A percentile compares a stretch with the other conserved stretches of the same genome.
Evolutionary conservation across 1,140 invertebrate genomes (phyloP).

Genomic region (Magallana ariakensis): DNA sequence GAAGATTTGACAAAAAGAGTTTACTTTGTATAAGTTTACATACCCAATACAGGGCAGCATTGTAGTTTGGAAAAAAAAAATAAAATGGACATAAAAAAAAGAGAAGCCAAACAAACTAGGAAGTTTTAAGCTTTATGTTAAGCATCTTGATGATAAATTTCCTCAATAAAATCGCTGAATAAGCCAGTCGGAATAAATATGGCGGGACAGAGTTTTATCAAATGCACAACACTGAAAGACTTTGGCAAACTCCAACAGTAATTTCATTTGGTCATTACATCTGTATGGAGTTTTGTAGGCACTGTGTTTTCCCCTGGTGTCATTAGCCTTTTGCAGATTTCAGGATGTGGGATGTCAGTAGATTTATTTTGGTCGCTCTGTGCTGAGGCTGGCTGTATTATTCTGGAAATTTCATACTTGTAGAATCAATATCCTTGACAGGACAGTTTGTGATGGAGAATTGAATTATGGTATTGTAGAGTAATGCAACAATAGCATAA

Average conservation of each 20-base stretch:
- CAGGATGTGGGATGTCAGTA: slow-evolving; percentile 28
- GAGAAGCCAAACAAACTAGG: too few species aligned
- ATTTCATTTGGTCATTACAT: slow-evolving; percentile 17
- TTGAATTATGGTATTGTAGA: slow-evolving; percentile 30
- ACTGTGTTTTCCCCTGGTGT: slow-evolving; percentile 18
- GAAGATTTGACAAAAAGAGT: neutral
- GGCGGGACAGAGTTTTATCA: too few species aligned
- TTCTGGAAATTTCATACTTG: slow-evolving; percentile 36
- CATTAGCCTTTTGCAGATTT: slow-evolving; percentile 27
- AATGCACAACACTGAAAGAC: too few species aligned
- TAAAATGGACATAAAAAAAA: too few species aligned
- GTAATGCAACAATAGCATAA: slow-evolving; percentile 31
- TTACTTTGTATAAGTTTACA: neutral
- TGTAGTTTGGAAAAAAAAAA: too few species aligned
- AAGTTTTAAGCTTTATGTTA: too few species aligned
- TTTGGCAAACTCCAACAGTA: neutral
- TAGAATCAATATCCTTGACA: slow-evolving; percentile 36
- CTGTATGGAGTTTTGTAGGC: neutral
- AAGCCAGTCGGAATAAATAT: too few species aligned
- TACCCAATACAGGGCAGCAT: neutral
- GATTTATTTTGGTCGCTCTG: slow-evolving; percentile 27
- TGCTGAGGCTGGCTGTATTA: neutral
- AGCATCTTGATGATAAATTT: too few species aligned
- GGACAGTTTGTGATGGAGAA: slow-evolving; percentile 29
- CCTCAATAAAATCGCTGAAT: too few species aligned